These are phyloP conservation scores for Odontamblyopus lacepedii DNA, from an alignment of 2,797 vertebrate genomes.

Conservation along the genomic window DNA sequence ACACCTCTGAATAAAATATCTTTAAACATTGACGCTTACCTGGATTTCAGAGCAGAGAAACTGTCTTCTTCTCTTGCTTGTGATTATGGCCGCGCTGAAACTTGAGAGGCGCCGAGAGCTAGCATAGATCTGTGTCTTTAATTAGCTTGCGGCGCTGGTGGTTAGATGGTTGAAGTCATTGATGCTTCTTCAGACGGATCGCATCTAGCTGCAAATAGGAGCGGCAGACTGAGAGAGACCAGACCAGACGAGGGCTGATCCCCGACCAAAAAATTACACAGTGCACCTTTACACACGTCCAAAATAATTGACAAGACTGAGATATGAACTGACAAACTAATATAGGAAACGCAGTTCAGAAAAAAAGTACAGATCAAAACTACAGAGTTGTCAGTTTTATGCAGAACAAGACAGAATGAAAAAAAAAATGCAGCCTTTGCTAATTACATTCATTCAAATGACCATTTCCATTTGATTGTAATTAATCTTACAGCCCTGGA, in stretches of 20 bases:
- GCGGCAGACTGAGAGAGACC: slow-evolving; percentile 33
- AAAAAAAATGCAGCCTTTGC: too few species aligned
- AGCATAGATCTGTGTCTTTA: slow-evolving; percentile 39
- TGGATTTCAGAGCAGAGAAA: not conserved
- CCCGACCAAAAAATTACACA: too few species aligned
- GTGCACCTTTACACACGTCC: too few species aligned
- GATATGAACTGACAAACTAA: too few species aligned
- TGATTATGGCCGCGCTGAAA: slow-evolving; percentile 36
- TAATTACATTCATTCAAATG: too few species aligned
- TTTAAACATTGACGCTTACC: not conserved
- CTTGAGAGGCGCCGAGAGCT: slow-evolving; percentile 4
- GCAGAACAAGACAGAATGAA: too few species aligned
- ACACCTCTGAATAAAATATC: not conserved
- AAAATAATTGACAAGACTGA: too few species aligned
- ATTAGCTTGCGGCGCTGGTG: slow-evolving; percentile 40
- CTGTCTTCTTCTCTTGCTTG: slow-evolving; percentile 11
- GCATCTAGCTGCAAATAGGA: slow-evolving; percentile 50
- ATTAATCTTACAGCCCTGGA: too few species aligned
- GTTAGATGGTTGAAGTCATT: slow-evolving; percentile 24
- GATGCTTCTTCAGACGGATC: slow-evolving; percentile 48
- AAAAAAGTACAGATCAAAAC: too few species aligned
- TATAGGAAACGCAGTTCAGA: too few species aligned
- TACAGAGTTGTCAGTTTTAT: too few species aligned
- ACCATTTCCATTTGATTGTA: too few species aligned
- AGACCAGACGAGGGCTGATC: slow-evolving; percentile 19